Conservation (phyloP, 2,113 vertebrate genomes). For the Deroptyus accipitrinus region DNA sequence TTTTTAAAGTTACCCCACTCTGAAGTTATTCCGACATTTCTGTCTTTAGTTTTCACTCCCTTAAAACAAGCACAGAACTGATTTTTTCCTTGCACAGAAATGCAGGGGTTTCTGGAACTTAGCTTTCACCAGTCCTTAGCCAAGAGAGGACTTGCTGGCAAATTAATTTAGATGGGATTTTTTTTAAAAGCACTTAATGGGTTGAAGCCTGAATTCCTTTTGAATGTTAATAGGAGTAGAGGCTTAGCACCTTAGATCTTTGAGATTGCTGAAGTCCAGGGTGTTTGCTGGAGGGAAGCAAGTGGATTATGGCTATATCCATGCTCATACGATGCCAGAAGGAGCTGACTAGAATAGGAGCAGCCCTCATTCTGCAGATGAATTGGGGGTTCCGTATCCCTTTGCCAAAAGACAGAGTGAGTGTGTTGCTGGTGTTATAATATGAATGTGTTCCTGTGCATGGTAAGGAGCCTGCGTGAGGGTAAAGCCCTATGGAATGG, state of each 20-base stretch:
- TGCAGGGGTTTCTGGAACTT: background rate
- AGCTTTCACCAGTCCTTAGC: background rate
- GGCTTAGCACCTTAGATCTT: conserved; percentile 48
- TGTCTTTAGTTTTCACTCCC: background rate
- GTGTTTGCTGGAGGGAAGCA: background rate
- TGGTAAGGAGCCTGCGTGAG: background rate
- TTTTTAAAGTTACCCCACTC: background rate
- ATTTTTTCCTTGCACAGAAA: background rate
- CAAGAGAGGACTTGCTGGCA: background rate
- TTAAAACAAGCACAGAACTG: background rate
- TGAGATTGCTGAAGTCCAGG: conserved; percentile 20
- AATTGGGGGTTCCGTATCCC: background rate
- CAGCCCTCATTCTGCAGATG: background rate
- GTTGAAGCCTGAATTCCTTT: conserved; percentile 11
- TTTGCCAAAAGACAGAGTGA: background rate
- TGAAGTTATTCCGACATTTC: background rate
- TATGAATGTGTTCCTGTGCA: rapidly evolving
- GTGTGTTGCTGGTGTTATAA: background rate
- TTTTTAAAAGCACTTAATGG: background rate
- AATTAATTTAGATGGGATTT: background rate
- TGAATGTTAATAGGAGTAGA: conserved; percentile 19
- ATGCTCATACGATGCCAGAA: background rate
- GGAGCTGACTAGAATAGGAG: background rate
- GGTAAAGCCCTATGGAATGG: background rate
- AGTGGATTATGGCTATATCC: background rate